Percentiles rank a stretch among this genome's conserved stretches.
These are phyloP conservation scores for Catharus ustulatus DNA, from an alignment of 2,797 vertebrate species.

Conservation along the genomic window DNA sequence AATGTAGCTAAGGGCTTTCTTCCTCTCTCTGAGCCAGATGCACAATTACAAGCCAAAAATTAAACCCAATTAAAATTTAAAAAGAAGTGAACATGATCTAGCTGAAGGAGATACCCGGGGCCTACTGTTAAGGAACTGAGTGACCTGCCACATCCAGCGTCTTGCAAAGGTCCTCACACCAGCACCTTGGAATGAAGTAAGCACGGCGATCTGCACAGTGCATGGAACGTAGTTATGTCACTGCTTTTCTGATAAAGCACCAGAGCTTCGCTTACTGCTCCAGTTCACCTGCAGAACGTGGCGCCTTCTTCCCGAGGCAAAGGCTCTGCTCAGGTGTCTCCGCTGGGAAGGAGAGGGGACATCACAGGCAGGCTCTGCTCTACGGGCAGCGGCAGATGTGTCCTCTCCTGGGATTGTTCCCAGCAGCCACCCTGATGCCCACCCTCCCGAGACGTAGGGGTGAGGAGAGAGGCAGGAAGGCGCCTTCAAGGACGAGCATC, in stretches of 20 bases:
- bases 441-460: rapidly evolving
- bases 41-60: slow-evolving; percentile 20
- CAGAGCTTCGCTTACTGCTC: neutral
- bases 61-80: slow-evolving; percentile 17
- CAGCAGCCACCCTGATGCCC: neutral
- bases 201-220: rapidly evolving
- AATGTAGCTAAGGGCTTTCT: slow-evolving; percentile 56
- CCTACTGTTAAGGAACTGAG: neutral
- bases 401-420: too few species aligned
- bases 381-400: rapidly evolving
- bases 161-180: neutral
- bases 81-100: neutral
- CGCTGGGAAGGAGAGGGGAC: neutral
- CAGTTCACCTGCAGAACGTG: neutral
- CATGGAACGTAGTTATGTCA: rapidly evolving
- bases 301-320: neutral
- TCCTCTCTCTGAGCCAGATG: slow-evolving; percentile 35
- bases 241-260: neutral
- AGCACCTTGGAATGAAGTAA: neutral
- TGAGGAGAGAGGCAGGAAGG: neutral
- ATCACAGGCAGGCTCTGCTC: neutral
- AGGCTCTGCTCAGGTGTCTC: neutral
- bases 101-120: neutral
- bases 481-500: neutral
- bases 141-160: neutral